Conservation (phyloP, 2,797 vertebrate species). For the Clamator glandarius region DNA sequence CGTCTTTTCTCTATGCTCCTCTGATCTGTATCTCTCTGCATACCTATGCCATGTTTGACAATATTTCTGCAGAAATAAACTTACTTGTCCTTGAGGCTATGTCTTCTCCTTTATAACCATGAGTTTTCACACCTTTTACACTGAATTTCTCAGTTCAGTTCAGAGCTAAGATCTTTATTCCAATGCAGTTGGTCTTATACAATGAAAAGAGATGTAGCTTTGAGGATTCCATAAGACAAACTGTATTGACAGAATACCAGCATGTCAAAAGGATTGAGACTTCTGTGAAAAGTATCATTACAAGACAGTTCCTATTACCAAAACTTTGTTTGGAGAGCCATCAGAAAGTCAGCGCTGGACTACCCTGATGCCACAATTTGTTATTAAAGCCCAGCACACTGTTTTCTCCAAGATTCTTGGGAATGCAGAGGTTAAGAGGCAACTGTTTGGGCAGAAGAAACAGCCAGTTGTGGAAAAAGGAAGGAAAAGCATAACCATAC, state of each 20-base stretch:
- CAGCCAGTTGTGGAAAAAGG: not conserved
- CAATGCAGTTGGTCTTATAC: not conserved
- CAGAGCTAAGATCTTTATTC: not conserved
- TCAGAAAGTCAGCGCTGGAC: not conserved
- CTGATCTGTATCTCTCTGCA: not conserved
- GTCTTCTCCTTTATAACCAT: not conserved
- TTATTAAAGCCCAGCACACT: not conserved
- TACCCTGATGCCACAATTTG: not conserved
- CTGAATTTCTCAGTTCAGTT: not conserved
- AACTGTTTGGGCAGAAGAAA: not conserved
- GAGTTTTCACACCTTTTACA: not conserved
- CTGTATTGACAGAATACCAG: not conserved
- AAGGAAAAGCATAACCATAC: not conserved
- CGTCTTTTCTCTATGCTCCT: not conserved
- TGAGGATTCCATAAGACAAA: not conserved
- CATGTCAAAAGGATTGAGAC: not conserved
- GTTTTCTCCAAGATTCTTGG: not conserved
- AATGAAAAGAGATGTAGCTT: not conserved
- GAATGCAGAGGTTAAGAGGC: not conserved
- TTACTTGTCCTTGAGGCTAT: not conserved
- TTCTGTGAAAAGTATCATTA: not conserved
- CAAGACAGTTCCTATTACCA: not conserved
- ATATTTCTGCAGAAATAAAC: not conserved
- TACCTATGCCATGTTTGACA: not conserved
- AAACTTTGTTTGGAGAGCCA: not conserved